A percentile compares a stretch with the other conserved stretches of the same genome.
phyloP scores from a whole-genome alignment of 2,113 vertebrate species.

The Rhinolophus ferrumequinum region DNA sequence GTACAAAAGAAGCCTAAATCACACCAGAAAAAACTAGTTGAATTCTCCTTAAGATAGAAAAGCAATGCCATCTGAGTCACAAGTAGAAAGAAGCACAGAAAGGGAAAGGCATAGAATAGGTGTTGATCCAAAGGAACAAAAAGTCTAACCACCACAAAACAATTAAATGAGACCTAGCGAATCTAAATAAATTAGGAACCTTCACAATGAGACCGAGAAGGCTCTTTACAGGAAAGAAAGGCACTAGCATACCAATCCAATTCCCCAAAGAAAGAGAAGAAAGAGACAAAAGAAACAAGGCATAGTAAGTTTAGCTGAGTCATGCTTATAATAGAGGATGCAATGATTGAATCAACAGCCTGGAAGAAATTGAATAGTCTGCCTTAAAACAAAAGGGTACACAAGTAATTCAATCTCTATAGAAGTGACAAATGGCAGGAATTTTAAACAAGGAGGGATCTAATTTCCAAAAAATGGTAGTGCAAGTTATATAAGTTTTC shows the following conservation, averaged over 20 bases:
- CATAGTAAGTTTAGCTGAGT: constrained; percentile 60
- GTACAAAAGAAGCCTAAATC: background rate
- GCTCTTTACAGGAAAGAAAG: constrained; percentile 40
- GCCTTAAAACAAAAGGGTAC: constrained; percentile 13
- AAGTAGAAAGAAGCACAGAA: background rate
- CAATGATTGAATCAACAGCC: constrained; percentile 64
- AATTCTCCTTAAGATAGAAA: background rate
- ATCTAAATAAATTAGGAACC: constrained; percentile 53
- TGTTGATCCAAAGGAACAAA: constrained; percentile 44
- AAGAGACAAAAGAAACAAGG: constrained; percentile 53
- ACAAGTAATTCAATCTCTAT: constrained; percentile 65
- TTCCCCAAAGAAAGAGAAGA: constrained; percentile 60
- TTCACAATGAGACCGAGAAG: background rate
- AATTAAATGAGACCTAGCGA: constrained; percentile 49
- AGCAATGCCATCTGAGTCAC: background rate
- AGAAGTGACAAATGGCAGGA: constrained; percentile 48
- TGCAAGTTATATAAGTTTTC: constrained; percentile 58
- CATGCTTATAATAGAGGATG: constrained; percentile 21
- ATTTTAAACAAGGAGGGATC: constrained; percentile 59
- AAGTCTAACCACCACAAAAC: constrained; percentile 36
- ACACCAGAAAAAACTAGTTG: background rate
- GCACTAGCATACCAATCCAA: rapidly evolving
- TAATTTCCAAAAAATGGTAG: constrained; percentile 55
- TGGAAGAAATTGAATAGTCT: constrained; percentile 61
- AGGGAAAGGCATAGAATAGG: constrained; percentile 21